Evolutionary conservation across 2,797 vertebrate genomes (phyloP), one percentile per base, ranked within the genome.

Genomic region (Thripadectes ignobilis): DNA sequence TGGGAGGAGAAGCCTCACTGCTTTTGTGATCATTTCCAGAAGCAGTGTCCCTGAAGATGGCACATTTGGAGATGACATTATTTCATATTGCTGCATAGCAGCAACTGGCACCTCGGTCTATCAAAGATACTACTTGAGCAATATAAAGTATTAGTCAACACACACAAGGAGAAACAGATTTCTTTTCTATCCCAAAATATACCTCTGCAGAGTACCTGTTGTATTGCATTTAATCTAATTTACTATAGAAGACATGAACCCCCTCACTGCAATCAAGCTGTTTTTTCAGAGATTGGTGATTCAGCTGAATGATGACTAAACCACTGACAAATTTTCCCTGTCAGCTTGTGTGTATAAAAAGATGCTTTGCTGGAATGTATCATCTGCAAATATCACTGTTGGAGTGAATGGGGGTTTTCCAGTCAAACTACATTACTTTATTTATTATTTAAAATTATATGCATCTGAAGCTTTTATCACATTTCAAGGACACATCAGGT

Each of bases 291-390:
- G 71, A 62, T 48, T 63, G 67, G 61, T 96, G 94, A 95, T 90
- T 96, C 93, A 95, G 84, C 81, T 89, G 85, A 93, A 62, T 30
- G 75, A 61, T 96, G 91, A 94, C 91, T 93, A 91, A 93, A 88
- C 73, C 54, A 86, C 85, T 72, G 83, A 96, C 59, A 95, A 92
- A 79, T 89, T 78, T 91, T 93, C 62, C 57, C 75, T 86, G 54
- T 71, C 82, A 89, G 61, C 55, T 86, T 71, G 38, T 74, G 76
- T 78, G 38, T 85, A 92, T 92, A 89, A 96, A 93, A 93, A 92
- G 77, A 79, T 68, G 27, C 48, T 85, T 65, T 83, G 58, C 63
- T 85, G 88, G 79, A 94, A 92, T 46, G 48, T 71, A 74, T 92
- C 68, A 83, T 76, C 74, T 84, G 51, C 61, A 83, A 59, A 87